Percentiles rank a stretch among this genome's conserved stretches.
Conservation (phyloP, 1,140 invertebrate species). For the Drosophila busckii region DNA sequence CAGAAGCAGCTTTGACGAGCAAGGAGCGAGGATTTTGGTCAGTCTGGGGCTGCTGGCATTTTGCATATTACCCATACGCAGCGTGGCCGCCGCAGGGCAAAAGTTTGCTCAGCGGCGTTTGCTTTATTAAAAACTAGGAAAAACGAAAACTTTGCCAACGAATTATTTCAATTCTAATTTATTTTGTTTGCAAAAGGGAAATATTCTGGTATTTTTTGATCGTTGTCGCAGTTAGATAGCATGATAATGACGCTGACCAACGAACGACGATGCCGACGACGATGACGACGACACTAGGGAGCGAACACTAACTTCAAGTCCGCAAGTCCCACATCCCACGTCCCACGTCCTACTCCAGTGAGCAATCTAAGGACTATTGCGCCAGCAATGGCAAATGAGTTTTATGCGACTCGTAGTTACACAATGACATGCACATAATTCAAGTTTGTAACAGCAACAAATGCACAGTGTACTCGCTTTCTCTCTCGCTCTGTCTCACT, state of each 20-base stretch:
- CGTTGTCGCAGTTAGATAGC: conserved; percentile 69
- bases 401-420: conserved; percentile 70
- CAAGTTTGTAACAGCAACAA: conserved; percentile 67
- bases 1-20: background rate
- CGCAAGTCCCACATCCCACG: too few relatives aligned
- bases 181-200: conserved; percentile 66
- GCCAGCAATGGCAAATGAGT: conserved; percentile 63
- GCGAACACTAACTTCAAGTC: background rate
- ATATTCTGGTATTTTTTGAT: conserved; percentile 60
- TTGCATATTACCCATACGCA: conserved; percentile 75
- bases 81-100: conserved; percentile 58
- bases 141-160: conserved; percentile 58
- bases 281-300: background rate
- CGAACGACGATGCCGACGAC: conserved; percentile 49
- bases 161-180: conserved; percentile 78
- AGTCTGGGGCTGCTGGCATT: conserved; percentile 48
- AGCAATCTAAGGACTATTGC: too few relatives aligned
- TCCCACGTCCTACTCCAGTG: too few relatives aligned
- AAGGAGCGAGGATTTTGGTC: background rate
- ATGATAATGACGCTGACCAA: conserved; percentile 62
- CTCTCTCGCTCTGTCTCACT: too few relatives aligned
- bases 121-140: conserved; percentile 75
- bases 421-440: conserved; percentile 75
- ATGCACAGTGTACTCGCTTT: conserved; percentile 46
- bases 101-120: conserved; percentile 66